These are phyloP conservation scores for Coelopa pilipes DNA, from an alignment of 2,888 invertebrate genomes.

Conservation along the genomic window DNA sequence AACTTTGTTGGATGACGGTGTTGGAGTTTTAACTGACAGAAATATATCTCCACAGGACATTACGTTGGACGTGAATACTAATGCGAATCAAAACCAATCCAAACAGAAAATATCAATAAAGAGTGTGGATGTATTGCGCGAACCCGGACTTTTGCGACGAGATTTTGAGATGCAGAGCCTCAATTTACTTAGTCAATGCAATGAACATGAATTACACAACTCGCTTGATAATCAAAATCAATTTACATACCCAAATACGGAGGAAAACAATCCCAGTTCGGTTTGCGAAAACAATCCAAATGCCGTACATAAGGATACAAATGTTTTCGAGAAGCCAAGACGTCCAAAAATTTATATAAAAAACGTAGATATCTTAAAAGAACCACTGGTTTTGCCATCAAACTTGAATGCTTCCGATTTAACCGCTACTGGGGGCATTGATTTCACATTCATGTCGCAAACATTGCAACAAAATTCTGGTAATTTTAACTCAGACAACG, in stretches of 20 bases:
- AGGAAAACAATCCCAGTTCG: constrained; percentile 20
- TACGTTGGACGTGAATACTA: background rate
- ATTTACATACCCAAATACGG: constrained; percentile 6
- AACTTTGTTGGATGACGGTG: constrained; percentile 7
- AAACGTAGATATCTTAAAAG: constrained; percentile 65
- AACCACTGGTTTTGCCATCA: constrained; percentile 58
- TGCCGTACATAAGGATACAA: constrained; percentile 13
- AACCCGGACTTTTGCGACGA: constrained; percentile 57
- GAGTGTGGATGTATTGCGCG: constrained; percentile 63
- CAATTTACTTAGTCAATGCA: constrained; percentile 35
- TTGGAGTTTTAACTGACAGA: constrained; percentile 6
- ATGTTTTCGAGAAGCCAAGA: constrained; percentile 50
- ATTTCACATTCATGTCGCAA: constrained; percentile 40
- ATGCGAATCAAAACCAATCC: constrained; percentile 6
- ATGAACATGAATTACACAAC: constrained; percentile 34
- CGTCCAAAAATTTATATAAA: constrained; percentile 66
- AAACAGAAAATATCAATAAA: constrained; percentile 65
- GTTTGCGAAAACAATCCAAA: background rate
- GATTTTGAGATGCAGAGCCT: constrained; percentile 53
- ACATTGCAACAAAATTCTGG: constrained; percentile 3
- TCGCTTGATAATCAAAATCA: constrained; percentile 16
- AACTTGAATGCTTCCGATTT: constrained; percentile 43
- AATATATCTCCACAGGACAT: constrained; percentile 5
- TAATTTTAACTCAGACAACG: constrained; percentile 21
- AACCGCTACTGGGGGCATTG: constrained; percentile 36